Evolutionary conservation across 1,140 invertebrate species (phyloP), one percentile per base, ranked within the genome.

Genomic region (Camponotus pennsylvanicus): DNA sequence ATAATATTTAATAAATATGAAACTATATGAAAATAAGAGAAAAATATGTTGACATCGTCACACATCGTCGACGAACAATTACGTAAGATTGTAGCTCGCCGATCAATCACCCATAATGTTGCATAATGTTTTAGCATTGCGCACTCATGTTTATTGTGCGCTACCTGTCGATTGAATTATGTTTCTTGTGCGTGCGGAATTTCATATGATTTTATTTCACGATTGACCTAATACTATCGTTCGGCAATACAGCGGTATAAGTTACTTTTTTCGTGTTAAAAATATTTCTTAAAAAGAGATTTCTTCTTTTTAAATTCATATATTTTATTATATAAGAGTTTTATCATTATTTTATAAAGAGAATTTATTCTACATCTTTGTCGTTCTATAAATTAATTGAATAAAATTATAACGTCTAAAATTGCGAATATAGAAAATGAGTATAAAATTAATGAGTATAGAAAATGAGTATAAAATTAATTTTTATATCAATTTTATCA

Each of bases 151-250:
- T 87, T 80, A 84, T 90, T 70, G 88, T 21, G 37, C 37, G 49
- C 79, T 73, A 73, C 37, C 63, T 21, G 66, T 77, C 76, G 80
- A 76, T 90, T 88, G 86, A 90, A 87, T 90, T 90, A 90, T 88
- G 82, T 77, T 66, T 59, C 34, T 79, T 42, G 55, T 85, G 88
- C 86, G 70, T 61, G 32, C 70, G 49, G 89, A 90, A 90, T 90
- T 87, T 80, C 80, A 66, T 89, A 90, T 80, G 63, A 88, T 57
- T 88, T 52, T 52, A 76, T 83, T 89, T 79, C 18, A 70, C 64
- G 78, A 34, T 37, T 45, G 78, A 70, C 88, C 79, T 61, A 85
- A 90, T 87, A 77, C 73, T 42, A 21, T 57, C 18, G 70, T 63
- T 75, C 21, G 55, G 2, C 4, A 7, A 2, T 34, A 69, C 67